These are phyloP conservation scores for Patagioenas fasciata DNA, from an alignment of 2,113 vertebrate genomes.

Conservation along the genomic window DNA sequence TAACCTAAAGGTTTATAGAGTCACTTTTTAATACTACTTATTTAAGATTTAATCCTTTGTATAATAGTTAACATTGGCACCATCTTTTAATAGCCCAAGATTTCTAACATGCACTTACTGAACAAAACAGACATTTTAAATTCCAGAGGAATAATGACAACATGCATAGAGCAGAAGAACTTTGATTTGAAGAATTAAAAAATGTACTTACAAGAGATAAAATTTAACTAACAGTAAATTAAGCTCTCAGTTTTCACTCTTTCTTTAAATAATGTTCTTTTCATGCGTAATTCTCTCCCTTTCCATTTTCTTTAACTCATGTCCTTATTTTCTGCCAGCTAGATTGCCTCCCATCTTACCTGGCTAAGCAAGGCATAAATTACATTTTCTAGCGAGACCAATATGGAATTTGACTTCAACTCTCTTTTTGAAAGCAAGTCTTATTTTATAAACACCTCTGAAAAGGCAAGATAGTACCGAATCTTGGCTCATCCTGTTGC, in stretches of 20 bases:
- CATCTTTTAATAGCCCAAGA: conserved; percentile 34
- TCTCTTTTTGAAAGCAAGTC: neutral
- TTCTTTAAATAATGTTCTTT: conserved; percentile 43
- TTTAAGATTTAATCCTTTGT: conserved; percentile 57
- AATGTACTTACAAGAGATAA: conserved; percentile 38
- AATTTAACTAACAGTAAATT: conserved; percentile 42
- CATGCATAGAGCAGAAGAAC: neutral
- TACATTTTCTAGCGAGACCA: neutral
- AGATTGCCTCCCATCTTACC: neutral
- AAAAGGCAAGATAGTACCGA: neutral
- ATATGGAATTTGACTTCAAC: neutral
- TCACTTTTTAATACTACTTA: conserved; percentile 62
- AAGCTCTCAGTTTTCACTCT: conserved; percentile 33
- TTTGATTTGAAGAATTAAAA: conserved; percentile 34
- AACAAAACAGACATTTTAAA: conserved; percentile 51
- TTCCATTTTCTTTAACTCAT: conserved; percentile 17
- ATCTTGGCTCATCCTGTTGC: neutral
- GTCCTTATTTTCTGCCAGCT: conserved; percentile 27
- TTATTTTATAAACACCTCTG: neutral
- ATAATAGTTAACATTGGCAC: conserved; percentile 38
- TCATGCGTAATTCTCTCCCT: neutral
- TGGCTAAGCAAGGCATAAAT: conserved; percentile 5
- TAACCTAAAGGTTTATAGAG: conserved; percentile 57
- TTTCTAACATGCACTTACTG: conserved; percentile 21
- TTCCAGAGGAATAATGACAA: conserved; percentile 34